Evolutionary conservation across 2,888 invertebrate genomes (phyloP).

Genomic region (Pardosa pseudoannulata): DNA sequence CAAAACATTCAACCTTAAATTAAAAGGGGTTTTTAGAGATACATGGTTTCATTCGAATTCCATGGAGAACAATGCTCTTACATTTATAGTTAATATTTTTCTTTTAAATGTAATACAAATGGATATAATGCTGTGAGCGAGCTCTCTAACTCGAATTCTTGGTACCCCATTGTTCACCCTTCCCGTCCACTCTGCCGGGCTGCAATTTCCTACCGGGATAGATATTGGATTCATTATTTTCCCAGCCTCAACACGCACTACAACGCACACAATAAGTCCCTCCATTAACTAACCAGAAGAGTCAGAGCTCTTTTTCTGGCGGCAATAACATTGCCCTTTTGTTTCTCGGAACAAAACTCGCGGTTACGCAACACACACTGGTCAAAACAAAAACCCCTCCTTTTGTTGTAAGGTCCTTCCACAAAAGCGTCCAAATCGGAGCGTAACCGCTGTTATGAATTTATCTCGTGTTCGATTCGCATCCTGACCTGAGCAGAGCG

Average conservation of each 20-base stretch:
- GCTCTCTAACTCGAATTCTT: background rate
- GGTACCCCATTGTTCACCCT: background rate
- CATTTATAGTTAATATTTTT: too few relatives aligned
- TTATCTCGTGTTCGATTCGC: background rate
- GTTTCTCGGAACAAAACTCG: background rate
- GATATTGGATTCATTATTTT: constrained; percentile 4
- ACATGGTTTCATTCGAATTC: too few relatives aligned
- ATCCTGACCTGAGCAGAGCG: background rate
- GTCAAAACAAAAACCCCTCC: background rate
- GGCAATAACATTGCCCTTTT: background rate
- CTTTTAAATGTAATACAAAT: too few relatives aligned
- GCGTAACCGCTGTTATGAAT: background rate
- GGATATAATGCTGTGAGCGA: too few relatives aligned
- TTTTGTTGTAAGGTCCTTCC: background rate
- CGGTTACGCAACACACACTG: background rate
- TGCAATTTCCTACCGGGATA: background rate
- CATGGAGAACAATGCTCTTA: too few relatives aligned
- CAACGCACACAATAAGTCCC: too few relatives aligned
- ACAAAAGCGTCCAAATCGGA: constrained; percentile 4
- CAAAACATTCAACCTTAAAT: too few relatives aligned
- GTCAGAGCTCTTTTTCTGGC: too few relatives aligned
- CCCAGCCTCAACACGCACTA: background rate
- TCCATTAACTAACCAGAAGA: too few relatives aligned
- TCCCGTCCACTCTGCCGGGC: background rate
- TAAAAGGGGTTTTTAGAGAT: too few relatives aligned